Percentiles rank a stretch among this genome's conserved stretches.
These are phyloP conservation scores for Galerucella pusilla DNA, from an alignment of 2,888 invertebrate species.

Conservation along the genomic window DNA sequence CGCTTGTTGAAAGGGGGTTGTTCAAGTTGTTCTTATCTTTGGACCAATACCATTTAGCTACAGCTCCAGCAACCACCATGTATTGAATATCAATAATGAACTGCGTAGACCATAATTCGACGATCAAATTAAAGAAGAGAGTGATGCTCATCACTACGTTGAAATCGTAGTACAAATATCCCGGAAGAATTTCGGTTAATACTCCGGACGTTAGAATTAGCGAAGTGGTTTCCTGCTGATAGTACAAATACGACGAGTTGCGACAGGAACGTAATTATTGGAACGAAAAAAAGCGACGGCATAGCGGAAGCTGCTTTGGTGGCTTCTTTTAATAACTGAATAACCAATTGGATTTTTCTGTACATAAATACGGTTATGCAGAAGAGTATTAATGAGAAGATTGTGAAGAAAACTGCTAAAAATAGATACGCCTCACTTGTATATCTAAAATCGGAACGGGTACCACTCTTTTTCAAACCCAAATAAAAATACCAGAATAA, in stretches of 20 bases:
- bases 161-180: constrained; percentile 44
- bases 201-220: constrained; percentile 47
- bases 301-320: constrained; percentile 69
- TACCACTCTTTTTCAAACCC: not conserved
- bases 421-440: constrained; percentile 12
- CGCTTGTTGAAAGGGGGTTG: constrained; percentile 48
- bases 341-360: constrained; percentile 67
- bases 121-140: constrained; percentile 64
- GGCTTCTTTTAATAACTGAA: constrained; percentile 69
- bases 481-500: constrained; percentile 40
- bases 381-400: constrained; percentile 39
- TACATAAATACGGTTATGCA: constrained; percentile 42
- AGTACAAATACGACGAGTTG: constrained; percentile 63
- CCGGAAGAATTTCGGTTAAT: constrained; percentile 24
- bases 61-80: constrained; percentile 72
- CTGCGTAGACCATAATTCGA: constrained; percentile 72
- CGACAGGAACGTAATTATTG: constrained; percentile 66
- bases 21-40: constrained; percentile 50
- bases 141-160: constrained; percentile 50
- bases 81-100: constrained; percentile 73
- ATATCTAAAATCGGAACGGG: not conserved
- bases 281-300: constrained; percentile 68
- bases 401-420: constrained; percentile 42
- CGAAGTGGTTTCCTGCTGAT: constrained; percentile 31
- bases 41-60: constrained; percentile 72